Evolutionary conservation across 2,113 vertebrate genomes (phyloP).

Genomic region (Lontra canadensis): DNA sequence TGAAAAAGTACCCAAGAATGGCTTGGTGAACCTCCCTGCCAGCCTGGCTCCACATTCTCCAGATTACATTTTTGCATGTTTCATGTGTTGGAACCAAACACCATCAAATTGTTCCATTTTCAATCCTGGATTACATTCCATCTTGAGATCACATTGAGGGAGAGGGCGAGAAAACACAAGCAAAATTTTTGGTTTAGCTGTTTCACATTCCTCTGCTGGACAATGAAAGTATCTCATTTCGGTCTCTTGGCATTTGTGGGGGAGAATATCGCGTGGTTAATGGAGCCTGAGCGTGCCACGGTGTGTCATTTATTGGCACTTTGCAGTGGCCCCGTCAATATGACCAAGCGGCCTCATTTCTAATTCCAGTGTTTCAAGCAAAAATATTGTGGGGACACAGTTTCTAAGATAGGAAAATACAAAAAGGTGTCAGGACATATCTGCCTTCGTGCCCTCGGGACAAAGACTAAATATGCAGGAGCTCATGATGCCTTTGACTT

Average conservation of each 20-base stretch:
- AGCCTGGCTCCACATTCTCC: background rate
- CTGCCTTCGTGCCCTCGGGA: background rate
- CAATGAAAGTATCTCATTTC: slow-evolving; percentile 58
- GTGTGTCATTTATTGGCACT: slow-evolving; percentile 21
- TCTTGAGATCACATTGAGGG: slow-evolving; percentile 57
- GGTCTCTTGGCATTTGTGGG: slow-evolving; percentile 3
- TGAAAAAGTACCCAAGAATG: slow-evolving; percentile 44
- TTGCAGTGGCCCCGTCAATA: background rate
- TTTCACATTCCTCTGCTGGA: slow-evolving; percentile 59
- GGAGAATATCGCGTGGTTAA: slow-evolving; percentile 16
- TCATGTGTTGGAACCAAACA: slow-evolving; percentile 65
- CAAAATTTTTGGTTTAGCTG: slow-evolving; percentile 60
- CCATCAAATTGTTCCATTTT: slow-evolving; percentile 63
- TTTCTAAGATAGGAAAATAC: background rate
- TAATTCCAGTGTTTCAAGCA: slow-evolving; percentile 39
- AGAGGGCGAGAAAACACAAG: background rate
- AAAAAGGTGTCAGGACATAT: background rate
- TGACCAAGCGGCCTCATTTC: slow-evolving; percentile 5
- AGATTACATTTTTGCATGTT: slow-evolving; percentile 67
- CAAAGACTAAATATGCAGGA: background rate
- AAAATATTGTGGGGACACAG: background rate
- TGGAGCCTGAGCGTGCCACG: background rate
- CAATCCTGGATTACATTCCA: slow-evolving; percentile 68
- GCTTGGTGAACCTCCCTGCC: slow-evolving; percentile 36
- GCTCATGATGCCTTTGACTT: background rate